Evolutionary conservation across 2,113 vertebrate species (phyloP), one percentile per base, ranked within the genome.

Genomic region (Solea solea): DNA sequence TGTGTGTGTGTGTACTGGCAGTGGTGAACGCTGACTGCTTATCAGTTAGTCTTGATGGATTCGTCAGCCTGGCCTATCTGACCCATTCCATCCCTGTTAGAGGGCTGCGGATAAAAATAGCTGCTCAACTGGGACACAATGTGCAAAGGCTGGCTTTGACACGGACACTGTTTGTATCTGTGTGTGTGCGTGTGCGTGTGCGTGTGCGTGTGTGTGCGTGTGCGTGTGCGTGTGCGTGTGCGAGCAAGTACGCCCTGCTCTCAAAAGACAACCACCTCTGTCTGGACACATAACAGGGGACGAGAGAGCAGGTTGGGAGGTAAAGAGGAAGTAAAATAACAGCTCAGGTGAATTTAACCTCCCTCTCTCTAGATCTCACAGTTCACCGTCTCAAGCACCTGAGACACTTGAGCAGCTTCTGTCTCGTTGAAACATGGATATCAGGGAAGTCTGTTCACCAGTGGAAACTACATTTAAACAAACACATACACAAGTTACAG

Each of bases 111-210:
- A 84, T 89, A 90, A 85, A 90, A 91, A 90, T 90, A 90, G 85
- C 85, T 54, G 62, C 69, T 86, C 87, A 86, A 87, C 85, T 86
- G 88, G 90, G 88, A 91, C 86, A 86, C 86, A 84, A 87, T 89
- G 89, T 89, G 84, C 87, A 85, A 76, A 84, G 81, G 77, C 87
- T 87, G 81, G 82, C 78, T 86, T 89, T 89, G 89, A 90, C 87
- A 88, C 90, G 87, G 76, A 89, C 80, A 85, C 75, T 25, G 8
- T 67, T 72, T 64, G 52, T 65, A 73, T 61, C 54, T 61, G 25
- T 46, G 27, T 51, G 55, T 62, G 56, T 75, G 58, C 74, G 69
- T 49, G 7, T 25, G 45, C 51, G 45, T 48, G 45, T 48, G 11
- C 14, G 34, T 34, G 11, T 48, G 34, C 5, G 34, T 49, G 7